Evolutionary conservation across 2,797 vertebrate species (phyloP).

Genomic region (Zalophus californianus): DNA sequence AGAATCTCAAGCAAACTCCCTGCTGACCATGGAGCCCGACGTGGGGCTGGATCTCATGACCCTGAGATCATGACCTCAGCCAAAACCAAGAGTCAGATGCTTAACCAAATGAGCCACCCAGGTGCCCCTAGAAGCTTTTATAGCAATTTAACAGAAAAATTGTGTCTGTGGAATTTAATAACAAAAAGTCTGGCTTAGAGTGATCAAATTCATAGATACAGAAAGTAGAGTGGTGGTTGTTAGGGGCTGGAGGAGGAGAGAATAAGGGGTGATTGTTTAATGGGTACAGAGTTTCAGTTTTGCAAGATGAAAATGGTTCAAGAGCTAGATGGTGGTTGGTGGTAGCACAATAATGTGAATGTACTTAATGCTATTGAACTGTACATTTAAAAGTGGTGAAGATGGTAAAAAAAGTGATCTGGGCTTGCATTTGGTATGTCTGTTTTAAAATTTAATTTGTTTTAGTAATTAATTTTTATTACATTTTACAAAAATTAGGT

Average conservation of each 20-base stretch:
- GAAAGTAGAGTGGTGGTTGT: not conserved
- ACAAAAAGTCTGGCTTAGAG: not conserved
- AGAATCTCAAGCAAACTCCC: too few relatives aligned
- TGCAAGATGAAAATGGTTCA: conserved; percentile 14
- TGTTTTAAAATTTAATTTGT: conserved; percentile 38
- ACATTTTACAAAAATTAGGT: conserved; percentile 18
- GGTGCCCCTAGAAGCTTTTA: not conserved
- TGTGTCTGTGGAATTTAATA: not conserved
- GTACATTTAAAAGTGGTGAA: not conserved
- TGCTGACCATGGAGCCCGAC: too few relatives aligned
- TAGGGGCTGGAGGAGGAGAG: not conserved
- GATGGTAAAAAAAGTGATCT: not conserved
- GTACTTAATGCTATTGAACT: not conserved
- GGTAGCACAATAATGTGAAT: not conserved
- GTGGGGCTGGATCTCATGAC: too few relatives aligned
- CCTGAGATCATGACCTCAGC: too few relatives aligned
- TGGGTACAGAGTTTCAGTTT: not conserved
- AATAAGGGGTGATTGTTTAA: conserved; percentile 7
- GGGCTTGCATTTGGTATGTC: not conserved
- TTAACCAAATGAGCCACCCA: too few relatives aligned
- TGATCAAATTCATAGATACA: not conserved
- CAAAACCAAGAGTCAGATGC: too few relatives aligned
- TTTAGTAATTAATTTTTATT: conserved; percentile 10
- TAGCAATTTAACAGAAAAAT: not conserved
- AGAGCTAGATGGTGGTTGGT: not conserved